Evolutionary conservation across 2,888 invertebrate genomes (phyloP), one percentile per base, ranked within the genome.

Genomic region (Acanthococcus lagerstroemiae): DNA sequence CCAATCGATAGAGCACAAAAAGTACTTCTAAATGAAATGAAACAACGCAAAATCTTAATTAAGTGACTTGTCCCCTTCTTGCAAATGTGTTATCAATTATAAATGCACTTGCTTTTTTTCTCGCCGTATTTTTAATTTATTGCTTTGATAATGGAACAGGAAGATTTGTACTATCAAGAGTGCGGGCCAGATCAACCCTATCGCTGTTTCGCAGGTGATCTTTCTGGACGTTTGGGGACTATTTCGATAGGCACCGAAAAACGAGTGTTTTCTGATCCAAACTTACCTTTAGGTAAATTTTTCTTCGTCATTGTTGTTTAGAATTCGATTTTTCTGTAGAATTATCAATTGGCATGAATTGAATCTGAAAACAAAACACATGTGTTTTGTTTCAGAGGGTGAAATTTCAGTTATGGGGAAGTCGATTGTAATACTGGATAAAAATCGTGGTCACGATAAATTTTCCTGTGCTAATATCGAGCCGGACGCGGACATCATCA

Each of bases 381-480:
- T 2, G 12, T n/a, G 3, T 37, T 37, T n/a, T 65, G 3, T n/a
- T 50, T 22, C 69, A 76, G 76, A 76, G 67, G 90, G 90, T 74
- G 85, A 87, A 5, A 57, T 67, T 61, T 83, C 83, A 3, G 91
- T 92, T 2, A 77, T 94, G 75, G 91, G 92, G 0, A 83, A 87
- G 66, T 92, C 93, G 2, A 82, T 95, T 69, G 88, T 95, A 1
- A 84, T 95, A 70, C 83, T 89, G 74, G 86, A 86, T 3, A 85
- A 89, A 3, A 86, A 88, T 67, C 78, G 82, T 69, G 84, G 85
- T 55, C 74, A 80, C 9, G 84, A 87, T 69, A 80, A 87, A 70
- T 87, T 87, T 75, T 92, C 93, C 1, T 94, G 94, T 76, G 93
- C 93, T 61, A 94, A 93, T 75, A 90, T 95, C 69, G 87, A 88